phyloP scores from a whole-genome alignment of 2,113 vertebrate species.

The Rousettus leschenaultii region DNA sequence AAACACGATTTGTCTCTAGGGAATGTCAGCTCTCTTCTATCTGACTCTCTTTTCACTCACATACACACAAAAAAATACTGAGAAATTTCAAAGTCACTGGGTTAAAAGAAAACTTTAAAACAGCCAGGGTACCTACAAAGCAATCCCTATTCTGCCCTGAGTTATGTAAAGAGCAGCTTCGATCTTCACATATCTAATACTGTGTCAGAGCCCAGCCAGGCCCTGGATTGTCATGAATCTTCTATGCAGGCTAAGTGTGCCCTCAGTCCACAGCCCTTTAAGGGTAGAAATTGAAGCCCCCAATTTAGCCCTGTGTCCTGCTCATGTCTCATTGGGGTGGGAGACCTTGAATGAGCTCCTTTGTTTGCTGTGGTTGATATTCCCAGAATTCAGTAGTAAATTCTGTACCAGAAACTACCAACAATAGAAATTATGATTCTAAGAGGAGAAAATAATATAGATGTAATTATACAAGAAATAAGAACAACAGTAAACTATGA shows the following conservation, averaged over 20 bases:
- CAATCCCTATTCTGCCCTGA: slow-evolving; percentile 63
- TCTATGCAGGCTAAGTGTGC: slow-evolving; percentile 55
- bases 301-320: not conserved
- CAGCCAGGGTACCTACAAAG: slow-evolving; percentile 69
- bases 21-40: slow-evolving; percentile 59
- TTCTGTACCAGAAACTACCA: not conserved
- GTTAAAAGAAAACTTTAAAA: slow-evolving; percentile 77
- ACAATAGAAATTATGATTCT: slow-evolving; percentile 1
- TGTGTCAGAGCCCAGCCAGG: slow-evolving; percentile 8
- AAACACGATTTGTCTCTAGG: slow-evolving; percentile 65
- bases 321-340: not conserved
- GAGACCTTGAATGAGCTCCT: not conserved
- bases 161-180: slow-evolving; percentile 61
- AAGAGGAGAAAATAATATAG: not conserved
- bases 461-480: not conserved
- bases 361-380: not conserved
- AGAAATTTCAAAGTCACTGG: slow-evolving; percentile 72
- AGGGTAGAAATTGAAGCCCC: not conserved
- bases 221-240: slow-evolving; percentile 54
- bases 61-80: slow-evolving; percentile 36
- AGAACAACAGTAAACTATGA: not conserved
- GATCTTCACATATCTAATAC: slow-evolving; percentile 44
- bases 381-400: not conserved
- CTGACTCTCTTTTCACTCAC: slow-evolving; percentile 54
- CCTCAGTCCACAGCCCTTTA: not conserved